These are phyloP conservation scores for Mamestra configurata DNA, from an alignment of 1,140 invertebrate species.

Conservation along the genomic window DNA sequence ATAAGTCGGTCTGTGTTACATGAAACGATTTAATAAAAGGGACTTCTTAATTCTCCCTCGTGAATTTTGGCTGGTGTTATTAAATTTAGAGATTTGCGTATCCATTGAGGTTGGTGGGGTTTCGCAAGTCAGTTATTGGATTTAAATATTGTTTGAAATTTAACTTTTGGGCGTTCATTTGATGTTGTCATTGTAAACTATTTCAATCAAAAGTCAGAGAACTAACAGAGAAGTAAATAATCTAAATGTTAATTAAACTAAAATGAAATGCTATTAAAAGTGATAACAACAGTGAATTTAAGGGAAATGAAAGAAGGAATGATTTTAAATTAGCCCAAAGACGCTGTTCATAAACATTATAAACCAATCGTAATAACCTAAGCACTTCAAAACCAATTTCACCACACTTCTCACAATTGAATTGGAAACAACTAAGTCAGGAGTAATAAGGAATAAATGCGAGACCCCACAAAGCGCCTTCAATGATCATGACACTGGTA, in stretches of 20 bases:
- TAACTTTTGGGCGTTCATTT: slow-evolving; percentile 5
- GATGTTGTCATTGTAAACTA: slow-evolving; percentile 16
- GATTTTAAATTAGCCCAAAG: neutral
- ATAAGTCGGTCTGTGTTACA: slow-evolving; percentile 21
- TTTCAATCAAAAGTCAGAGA: neutral
- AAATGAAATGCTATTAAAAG: neutral
- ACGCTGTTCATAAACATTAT: neutral
- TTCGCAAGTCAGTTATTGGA: slow-evolving; percentile 39
- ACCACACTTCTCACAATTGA: neutral
- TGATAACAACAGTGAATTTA: neutral
- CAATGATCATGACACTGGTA: slow-evolving; percentile 61
- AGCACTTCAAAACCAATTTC: slow-evolving; percentile 10
- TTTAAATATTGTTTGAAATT: slow-evolving; percentile 32
- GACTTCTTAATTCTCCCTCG: slow-evolving; percentile 34
- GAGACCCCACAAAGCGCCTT: slow-evolving; percentile 59
- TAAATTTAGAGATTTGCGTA: slow-evolving; percentile 40
- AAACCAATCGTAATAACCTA: neutral
- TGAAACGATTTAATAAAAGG: slow-evolving; percentile 38
- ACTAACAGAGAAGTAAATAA: neutral
- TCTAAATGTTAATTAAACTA: neutral
- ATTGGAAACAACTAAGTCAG: neutral
- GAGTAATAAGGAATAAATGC: slow-evolving; percentile 46
- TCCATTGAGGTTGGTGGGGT: slow-evolving; percentile 51
- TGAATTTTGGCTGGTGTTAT: slow-evolving; percentile 29
- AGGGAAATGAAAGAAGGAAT: neutral